Percentiles rank a stretch among this genome's conserved stretches.
These are phyloP conservation scores for Gymnobelideus leadbeateri DNA, from an alignment of 2,113 vertebrate genomes.

Conservation along the genomic window DNA sequence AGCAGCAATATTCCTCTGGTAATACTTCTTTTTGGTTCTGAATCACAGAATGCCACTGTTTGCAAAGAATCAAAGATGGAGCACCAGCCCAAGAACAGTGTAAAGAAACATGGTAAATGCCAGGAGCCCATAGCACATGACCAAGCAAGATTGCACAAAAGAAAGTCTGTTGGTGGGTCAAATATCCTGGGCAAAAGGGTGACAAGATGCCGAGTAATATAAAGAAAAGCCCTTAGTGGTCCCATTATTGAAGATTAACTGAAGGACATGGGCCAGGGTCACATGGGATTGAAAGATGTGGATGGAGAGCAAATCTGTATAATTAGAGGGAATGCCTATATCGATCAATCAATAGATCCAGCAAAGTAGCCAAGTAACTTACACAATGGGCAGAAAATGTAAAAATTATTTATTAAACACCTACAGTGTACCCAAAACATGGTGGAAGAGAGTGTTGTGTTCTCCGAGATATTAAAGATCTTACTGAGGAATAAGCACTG, in stretches of 20 bases:
- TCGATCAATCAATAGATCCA: not conserved
- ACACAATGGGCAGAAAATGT: not conserved
- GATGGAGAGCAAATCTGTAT: too few relatives aligned
- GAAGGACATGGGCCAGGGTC: not conserved
- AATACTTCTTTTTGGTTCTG: not conserved
- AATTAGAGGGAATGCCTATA: too few relatives aligned
- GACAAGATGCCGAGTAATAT: not conserved
- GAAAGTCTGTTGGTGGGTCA: not conserved
- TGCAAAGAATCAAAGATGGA: not conserved
- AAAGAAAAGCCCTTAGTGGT: not conserved
- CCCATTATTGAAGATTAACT: not conserved
- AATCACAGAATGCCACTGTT: not conserved
- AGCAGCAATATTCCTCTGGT: not conserved
- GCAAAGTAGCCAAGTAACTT: not conserved
- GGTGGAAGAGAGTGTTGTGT: slow-evolving; percentile 59
- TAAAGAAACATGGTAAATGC: not conserved
- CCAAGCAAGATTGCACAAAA: not conserved
- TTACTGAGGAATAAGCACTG: not conserved
- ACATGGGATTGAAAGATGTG: not conserved
- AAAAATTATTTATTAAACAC: slow-evolving; percentile 65
- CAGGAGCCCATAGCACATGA: not conserved
- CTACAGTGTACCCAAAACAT: slow-evolving; percentile 32
- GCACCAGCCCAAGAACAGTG: not conserved
- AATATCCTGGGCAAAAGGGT: not conserved
- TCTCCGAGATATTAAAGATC: slow-evolving; percentile 60